Percentiles rank a stretch among this genome's conserved stretches.
Evolutionary conservation across 53 echinoderm and acorn worm genomes (phyloP).

Genomic region (Echinometra lucunter): DNA sequence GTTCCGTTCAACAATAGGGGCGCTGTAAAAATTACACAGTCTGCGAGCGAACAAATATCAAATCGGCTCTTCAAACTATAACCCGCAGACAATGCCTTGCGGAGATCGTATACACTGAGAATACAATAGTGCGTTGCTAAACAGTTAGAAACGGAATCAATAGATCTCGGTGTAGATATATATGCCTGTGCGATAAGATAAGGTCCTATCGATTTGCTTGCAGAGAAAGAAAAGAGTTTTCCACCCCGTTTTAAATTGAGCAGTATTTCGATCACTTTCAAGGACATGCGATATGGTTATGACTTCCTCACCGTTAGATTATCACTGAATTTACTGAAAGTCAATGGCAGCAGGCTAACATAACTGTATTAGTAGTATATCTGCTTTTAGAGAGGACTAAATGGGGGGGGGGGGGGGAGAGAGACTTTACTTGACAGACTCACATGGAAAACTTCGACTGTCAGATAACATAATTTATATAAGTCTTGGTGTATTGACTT

Average conservation of each 20-base stretch:
- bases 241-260: neutral
- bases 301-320: no score
- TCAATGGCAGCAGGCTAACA: no score
- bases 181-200: neutral
- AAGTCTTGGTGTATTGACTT: no score
- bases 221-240: neutral
- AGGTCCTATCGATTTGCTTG: neutral
- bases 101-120: neutral
- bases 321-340: no score
- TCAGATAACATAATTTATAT: no score
- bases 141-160: neutral
- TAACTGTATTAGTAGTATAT: no score
- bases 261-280: neutral
- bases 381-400: no score
- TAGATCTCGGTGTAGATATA: neutral
- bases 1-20: neutral
- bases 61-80: conserved; percentile 34
- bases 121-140: conserved; percentile 17
- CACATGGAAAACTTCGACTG: no score
- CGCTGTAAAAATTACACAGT: conserved; percentile 19
- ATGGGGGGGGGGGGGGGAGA: no score
- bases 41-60: conserved; percentile 34
- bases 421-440: no score
- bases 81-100: neutral
- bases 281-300: neutral